Evolutionary conservation across 2,797 vertebrate genomes (phyloP).

Genomic region (Clarias pachynema): DNA sequence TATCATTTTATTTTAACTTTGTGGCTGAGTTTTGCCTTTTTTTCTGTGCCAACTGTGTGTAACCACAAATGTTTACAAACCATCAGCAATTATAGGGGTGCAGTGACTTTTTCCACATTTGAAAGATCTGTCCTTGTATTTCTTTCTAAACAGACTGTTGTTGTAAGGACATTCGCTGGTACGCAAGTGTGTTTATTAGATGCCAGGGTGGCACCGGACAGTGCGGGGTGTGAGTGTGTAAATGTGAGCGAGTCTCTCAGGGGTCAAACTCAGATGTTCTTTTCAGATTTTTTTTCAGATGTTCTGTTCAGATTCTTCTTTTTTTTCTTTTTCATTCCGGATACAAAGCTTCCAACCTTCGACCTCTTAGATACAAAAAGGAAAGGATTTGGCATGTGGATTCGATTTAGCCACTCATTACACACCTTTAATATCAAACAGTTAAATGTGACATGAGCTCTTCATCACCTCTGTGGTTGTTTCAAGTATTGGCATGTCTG

Average conservation of each 20-base stretch:
- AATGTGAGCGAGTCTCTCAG: constrained; percentile 1
- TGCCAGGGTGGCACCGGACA: background rate
- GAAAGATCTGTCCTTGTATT: background rate
- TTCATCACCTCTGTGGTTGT: constrained; percentile 34
- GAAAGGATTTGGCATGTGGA: constrained; percentile 2
- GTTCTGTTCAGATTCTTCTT: background rate
- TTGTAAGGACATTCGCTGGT: background rate
- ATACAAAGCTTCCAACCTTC: background rate
- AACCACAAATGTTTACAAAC: constrained; percentile 39
- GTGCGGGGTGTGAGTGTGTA: background rate
- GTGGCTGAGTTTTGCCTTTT: background rate
- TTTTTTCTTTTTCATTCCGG: background rate
- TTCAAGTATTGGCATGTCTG: constrained; percentile 55
- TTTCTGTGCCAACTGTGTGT: constrained; percentile 39
- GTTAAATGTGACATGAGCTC: background rate
- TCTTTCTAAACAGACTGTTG: background rate
- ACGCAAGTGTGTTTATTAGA: background rate
- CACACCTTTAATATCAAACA: background rate
- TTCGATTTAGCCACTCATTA: background rate
- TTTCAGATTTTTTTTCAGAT: background rate
- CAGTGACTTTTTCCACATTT: background rate
- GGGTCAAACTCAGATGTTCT: constrained; percentile 17
- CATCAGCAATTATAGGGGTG: constrained; percentile 31
- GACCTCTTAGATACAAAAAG: constrained; percentile 1
- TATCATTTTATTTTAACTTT: background rate